Evolutionary conservation across 2,113 vertebrate species (phyloP).

Genomic region (Halichoeres trimaculatus): DNA sequence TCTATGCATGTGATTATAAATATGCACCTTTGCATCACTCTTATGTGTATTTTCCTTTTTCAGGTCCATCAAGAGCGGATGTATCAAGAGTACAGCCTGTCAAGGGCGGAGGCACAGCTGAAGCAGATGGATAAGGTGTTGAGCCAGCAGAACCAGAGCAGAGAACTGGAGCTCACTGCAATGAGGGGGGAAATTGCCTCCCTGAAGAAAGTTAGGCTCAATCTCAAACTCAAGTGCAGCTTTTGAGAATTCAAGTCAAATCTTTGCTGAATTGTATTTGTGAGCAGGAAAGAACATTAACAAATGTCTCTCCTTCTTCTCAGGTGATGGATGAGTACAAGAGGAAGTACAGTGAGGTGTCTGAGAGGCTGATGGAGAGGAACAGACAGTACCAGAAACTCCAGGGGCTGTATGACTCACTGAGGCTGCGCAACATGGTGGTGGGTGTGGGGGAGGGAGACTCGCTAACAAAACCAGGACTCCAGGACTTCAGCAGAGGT

Average conservation of each 20-base stretch:
- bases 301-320: no score
- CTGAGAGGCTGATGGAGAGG: conserved; percentile 90
- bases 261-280: no score
- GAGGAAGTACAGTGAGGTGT: conserved; percentile 90
- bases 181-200: conserved; percentile 88
- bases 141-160: conserved; percentile 89
- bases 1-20: not conserved
- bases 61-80: conserved; percentile 91
- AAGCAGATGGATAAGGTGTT: conserved; percentile 90
- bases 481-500: conserved; percentile 61
- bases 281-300: not conserved
- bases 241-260: no score
- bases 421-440: conserved; percentile 88
- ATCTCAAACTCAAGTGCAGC: not conserved
- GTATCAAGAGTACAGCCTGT: conserved; percentile 90
- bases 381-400: conserved; percentile 92
- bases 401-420: conserved; percentile 89
- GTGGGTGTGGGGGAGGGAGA: conserved; percentile 72
- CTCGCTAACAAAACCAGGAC: conserved; percentile 7
- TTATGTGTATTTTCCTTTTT: not conserved
- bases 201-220: conserved; percentile 85
- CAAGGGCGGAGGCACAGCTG: conserved; percentile 85
- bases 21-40: not conserved
- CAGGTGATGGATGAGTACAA: conserved; percentile 91
- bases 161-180: conserved; percentile 86